phyloP scores from a whole-genome alignment of 2,888 invertebrate genomes.

The Luperina nickerlii region DNA sequence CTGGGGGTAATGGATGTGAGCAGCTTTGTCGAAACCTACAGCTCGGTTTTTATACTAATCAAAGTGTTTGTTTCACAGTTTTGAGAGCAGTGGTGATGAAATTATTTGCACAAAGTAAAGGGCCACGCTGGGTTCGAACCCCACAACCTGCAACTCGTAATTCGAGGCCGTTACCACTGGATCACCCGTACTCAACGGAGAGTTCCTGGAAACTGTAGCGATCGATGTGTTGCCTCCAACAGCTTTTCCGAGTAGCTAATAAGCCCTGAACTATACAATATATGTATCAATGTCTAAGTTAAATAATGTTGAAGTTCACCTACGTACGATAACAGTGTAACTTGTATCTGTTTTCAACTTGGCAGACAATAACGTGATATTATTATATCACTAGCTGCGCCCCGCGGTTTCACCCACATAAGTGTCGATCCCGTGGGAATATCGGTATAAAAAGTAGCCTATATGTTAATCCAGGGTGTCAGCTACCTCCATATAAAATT shows the following conservation, averaged over 20 bases:
- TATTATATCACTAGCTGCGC: background rate
- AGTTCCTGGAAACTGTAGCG: conserved; percentile 8
- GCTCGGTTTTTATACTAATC: background rate
- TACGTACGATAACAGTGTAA: conserved; percentile 6
- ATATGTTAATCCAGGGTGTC: too few species aligned
- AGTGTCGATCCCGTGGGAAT: too few species aligned
- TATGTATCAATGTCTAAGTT: background rate
- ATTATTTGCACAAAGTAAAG: too few species aligned
- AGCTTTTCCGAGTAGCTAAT: background rate
- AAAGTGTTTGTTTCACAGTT: background rate
- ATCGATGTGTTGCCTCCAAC: background rate
- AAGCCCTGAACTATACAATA: background rate
- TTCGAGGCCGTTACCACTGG: background rate
- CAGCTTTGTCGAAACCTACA: background rate
- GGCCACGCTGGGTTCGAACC: background rate
- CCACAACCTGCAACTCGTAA: background rate
- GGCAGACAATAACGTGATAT: background rate
- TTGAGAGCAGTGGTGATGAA: background rate
- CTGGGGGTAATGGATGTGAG: background rate
- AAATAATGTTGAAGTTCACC: background rate
- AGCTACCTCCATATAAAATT: too few species aligned
- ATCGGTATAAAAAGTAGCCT: too few species aligned
- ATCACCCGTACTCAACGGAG: background rate
- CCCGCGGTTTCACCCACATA: too few species aligned
- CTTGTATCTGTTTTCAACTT: conserved; percentile 15